These are phyloP conservation scores for Liposcelis brunnea DNA, from an alignment of 2,888 invertebrate genomes.

Conservation along the genomic window DNA sequence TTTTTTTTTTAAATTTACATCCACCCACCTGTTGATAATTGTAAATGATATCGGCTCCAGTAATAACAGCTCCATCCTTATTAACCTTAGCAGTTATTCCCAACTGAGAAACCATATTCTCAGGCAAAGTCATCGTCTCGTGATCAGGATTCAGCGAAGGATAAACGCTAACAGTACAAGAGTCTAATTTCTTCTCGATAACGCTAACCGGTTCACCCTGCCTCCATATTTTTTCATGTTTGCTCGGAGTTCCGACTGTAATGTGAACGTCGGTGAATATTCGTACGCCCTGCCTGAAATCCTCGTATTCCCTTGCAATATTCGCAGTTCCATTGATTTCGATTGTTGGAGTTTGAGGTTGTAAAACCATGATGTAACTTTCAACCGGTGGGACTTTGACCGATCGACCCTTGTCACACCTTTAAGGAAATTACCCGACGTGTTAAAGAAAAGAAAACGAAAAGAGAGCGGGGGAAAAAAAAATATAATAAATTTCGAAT, in stretches of 20 bases:
- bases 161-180: constrained; percentile 85
- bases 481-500: neutral
- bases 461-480: constrained; percentile 17
- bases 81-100: constrained; percentile 74
- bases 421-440: constrained; percentile 20
- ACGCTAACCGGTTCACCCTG: constrained; percentile 24
- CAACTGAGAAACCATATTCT: constrained; percentile 51
- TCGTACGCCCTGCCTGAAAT: constrained; percentile 69
- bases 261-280: constrained; percentile 78
- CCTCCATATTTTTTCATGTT: constrained; percentile 8
- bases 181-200: constrained; percentile 58
- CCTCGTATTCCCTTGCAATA: constrained; percentile 68
- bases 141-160: constrained; percentile 92
- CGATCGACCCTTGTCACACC: constrained; percentile 57
- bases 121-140: constrained; percentile 70
- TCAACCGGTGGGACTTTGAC: constrained; percentile 59
- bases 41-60: constrained; percentile 59
- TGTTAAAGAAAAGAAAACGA: neutral
- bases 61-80: constrained; percentile 70
- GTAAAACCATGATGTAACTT: constrained; percentile 73
- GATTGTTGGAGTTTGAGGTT: constrained; percentile 70
- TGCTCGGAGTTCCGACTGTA: constrained; percentile 30
- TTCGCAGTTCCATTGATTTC: constrained; percentile 65
- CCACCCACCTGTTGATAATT: constrained; percentile 64
- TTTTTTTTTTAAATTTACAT: too few species aligned